These are phyloP conservation scores for Platichthys stellatus DNA, from an alignment of 2,113 vertebrate genomes.

Conservation along the genomic window DNA sequence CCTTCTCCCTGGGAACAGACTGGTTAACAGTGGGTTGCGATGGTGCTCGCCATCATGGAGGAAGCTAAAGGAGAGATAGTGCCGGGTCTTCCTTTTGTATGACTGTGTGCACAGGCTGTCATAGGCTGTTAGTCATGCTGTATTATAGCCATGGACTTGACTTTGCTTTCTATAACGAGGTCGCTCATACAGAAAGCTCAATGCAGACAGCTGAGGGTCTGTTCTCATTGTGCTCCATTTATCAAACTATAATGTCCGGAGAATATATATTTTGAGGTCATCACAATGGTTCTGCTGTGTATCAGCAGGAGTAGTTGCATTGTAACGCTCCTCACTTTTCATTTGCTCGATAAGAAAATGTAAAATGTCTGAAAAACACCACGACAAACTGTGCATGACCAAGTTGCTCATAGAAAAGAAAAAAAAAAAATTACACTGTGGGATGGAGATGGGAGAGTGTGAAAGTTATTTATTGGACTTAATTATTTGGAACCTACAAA, in stretches of 20 bases:
- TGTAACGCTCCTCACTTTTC: not conserved
- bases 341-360: not conserved
- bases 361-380: not conserved
- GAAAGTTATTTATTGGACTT: not conserved
- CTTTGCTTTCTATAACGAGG: constrained; percentile 3
- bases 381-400: not conserved
- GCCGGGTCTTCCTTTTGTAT: constrained; percentile 29
- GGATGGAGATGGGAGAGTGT: not conserved
- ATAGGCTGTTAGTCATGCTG: constrained; percentile 14
- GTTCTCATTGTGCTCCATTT: not conserved
- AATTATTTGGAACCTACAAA: not conserved
- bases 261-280: not conserved
- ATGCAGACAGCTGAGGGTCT: not conserved
- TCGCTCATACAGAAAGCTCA: not conserved
- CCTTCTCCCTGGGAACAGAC: constrained; percentile 38
- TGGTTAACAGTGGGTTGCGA: constrained; percentile 37
- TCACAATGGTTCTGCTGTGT: not conserved
- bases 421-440: not conserved
- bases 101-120: not conserved
- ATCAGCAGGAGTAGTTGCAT: not conserved
- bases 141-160: not conserved
- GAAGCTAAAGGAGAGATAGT: constrained; percentile 2
- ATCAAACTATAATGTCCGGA: not conserved
- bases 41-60: constrained; percentile 3
- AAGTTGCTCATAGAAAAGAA: not conserved